phyloP scores from a whole-genome alignment of 1,140 invertebrate genomes.

The Pogonus chalceus region DNA sequence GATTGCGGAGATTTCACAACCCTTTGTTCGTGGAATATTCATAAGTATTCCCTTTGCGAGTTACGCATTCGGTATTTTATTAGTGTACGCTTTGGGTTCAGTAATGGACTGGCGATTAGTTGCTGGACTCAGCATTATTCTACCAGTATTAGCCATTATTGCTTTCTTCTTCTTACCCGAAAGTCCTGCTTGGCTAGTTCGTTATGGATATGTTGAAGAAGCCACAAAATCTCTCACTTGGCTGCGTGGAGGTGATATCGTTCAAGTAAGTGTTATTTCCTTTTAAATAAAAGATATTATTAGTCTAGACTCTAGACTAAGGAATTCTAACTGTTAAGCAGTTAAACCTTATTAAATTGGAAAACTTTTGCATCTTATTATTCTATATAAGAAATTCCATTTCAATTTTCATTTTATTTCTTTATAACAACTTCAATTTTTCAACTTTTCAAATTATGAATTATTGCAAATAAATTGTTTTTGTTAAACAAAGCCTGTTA shows the following conservation, averaged over 20 bases:
- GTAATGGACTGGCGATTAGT: constrained; percentile 52
- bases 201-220: constrained; percentile 45
- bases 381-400: neutral
- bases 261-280: constrained; percentile 35
- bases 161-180: constrained; percentile 55
- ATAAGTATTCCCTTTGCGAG: constrained; percentile 54
- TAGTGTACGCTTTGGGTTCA: constrained; percentile 56
- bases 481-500: neutral
- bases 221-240: constrained; percentile 54
- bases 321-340: too few relatives aligned
- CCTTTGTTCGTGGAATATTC: constrained; percentile 52
- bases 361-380: too few relatives aligned
- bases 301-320: too few relatives aligned
- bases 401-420: constrained; percentile 2
- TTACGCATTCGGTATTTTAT: constrained; percentile 59
- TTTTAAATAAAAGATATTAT: too few relatives aligned
- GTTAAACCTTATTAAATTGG: too few relatives aligned
- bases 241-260: constrained; percentile 48
- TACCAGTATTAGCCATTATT: constrained; percentile 46
- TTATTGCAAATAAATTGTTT: neutral
- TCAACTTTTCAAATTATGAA: neutral
- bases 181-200: constrained; percentile 59
- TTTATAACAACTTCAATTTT: constrained; percentile 5
- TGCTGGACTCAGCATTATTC: constrained; percentile 47
- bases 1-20: constrained; percentile 60